Base-by-base conservation (phyloP, 1,140 invertebrate species). In the Bicyclus anynana region DNA sequence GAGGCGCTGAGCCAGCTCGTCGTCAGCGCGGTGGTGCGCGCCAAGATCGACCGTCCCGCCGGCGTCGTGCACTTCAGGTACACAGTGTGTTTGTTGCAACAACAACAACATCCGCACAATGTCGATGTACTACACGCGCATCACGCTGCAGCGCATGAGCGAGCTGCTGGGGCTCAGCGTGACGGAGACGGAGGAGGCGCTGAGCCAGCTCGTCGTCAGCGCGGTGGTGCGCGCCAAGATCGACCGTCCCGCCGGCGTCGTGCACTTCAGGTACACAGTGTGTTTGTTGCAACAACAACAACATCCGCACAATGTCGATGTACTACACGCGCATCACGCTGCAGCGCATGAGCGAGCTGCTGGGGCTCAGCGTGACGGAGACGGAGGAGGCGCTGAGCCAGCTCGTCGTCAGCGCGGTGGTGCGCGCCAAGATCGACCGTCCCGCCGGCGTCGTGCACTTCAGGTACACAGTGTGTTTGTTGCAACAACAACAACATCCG, bases 241-340 rank as follows among this genome's bases (percentile, higher is more conserved):
- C 37, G 97, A 99, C 88, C 92, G 98, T 42, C 94, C 97, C 0
- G 95, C 95, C 2, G 97, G 96, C 10, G 94, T 98, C 27, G 95
- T 98, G 1, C 93, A 95, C 69, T 94, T 89, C 62, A 89, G 86
- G 88, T 89, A 53, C 26, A 5, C 0, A 26, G 12, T 35, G 18
- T n/a, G n/a, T 38, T 13, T 50, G 13, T 26, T 63, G 27, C 47
- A 16, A 6, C 9, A 29, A 16, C 90, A 99, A 94, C 5, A 99
- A 99, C 87, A 99, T 99, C 71, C 93, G 98, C 60, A 98, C 99
- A 60, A 99, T 99, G 94, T 97, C 98, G 6, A 98, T 98, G 90
- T 99, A 99, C 88, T 99, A 99, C 84, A 99, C 97, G 0, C 93
- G 96, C 69, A 95, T 99, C 50, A 93, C 94, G n/a, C 89, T 99